Evolutionary conservation across 1,140 invertebrate species (phyloP), one percentile per base, ranked within the genome.

Genomic region (Drosophila pseudoobscura): DNA sequence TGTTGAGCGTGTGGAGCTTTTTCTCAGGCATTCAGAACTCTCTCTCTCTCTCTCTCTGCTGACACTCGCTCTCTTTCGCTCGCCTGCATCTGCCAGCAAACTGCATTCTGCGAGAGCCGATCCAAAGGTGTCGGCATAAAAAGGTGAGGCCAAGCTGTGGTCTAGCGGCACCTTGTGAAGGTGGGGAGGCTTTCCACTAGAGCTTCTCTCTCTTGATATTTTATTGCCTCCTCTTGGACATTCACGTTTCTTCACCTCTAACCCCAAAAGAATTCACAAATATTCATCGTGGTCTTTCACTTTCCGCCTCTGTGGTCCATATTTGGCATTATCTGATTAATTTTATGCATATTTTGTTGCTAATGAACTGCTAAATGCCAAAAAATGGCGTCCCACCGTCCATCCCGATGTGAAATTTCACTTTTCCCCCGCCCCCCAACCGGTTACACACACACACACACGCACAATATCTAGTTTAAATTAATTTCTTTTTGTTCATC

Each of bases 311-410:
- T 45, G 35, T 57, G 49, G 29, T 62, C 55, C 20, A 26, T 75
- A 68, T 61, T 57, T 68, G 56, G 79, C 2, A n/a, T 47, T 57
- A 50, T 54, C 57, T 82, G 68, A 87, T 70, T 87, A 63, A 75
- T 60, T 71, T 75, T 68, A 75, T 75, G 72, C 53, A 68, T 61
- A 68, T 75, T 64, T 75, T 43, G 8, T 57, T 61, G 71, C 53
- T 77, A 83, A 87, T 88, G 73, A 88, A 66, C 75, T 82, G 78
- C 71, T 82, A 88, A 87, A 82, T 88, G 71, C 75, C 62, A 75
- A 76, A 88, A 82, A 82, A 59, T 75, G 59, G 74, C 24, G 4
- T 5, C 5, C 24, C 24, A 24, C 0, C 24, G 5, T 31, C 29
- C 29, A 31, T 31, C 2, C 29, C 24, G n/a, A 39, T 62, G 50